Evolutionary conservation across 23 tunicate genomes (phyloP).

Genomic region (Clavelina lepadiformis): DNA sequence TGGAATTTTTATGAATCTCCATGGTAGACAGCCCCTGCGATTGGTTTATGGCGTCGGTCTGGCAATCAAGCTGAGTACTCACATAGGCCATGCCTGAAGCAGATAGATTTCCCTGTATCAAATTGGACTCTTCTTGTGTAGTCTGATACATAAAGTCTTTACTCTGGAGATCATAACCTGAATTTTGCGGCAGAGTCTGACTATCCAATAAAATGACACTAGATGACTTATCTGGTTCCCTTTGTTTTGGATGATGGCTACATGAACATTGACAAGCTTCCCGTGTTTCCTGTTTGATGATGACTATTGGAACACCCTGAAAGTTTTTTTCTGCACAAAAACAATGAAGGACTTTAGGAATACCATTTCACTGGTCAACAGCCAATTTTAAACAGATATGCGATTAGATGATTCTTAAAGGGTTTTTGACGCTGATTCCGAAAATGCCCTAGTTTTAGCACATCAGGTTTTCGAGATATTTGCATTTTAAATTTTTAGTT

Average conservation of each 20-base stretch:
- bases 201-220: conserved; percentile 40
- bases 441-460: no score
- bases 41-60: not conserved
- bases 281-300: conserved; percentile 73
- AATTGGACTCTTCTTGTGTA: no score
- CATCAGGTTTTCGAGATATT: no score
- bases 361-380: not conserved
- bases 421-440: no score
- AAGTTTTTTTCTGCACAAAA: conserved; percentile 48
- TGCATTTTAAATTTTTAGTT: no score
- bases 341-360: not conserved
- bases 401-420: no score
- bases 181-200: not conserved
- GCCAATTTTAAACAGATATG: no score
- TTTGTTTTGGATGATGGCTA: not conserved
- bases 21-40: not conserved
- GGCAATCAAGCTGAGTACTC: not conserved
- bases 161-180: no score
- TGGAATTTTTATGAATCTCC: not conserved
- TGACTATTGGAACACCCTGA: conserved; percentile 78
- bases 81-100: no score
- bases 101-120: no score
- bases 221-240: conserved; percentile 11
- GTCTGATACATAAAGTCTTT: no score
- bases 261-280: conserved; percentile 78